Evolutionary conservation across 2,797 vertebrate genomes (phyloP).

Genomic region (Phaenicophaeus curvirostris): DNA sequence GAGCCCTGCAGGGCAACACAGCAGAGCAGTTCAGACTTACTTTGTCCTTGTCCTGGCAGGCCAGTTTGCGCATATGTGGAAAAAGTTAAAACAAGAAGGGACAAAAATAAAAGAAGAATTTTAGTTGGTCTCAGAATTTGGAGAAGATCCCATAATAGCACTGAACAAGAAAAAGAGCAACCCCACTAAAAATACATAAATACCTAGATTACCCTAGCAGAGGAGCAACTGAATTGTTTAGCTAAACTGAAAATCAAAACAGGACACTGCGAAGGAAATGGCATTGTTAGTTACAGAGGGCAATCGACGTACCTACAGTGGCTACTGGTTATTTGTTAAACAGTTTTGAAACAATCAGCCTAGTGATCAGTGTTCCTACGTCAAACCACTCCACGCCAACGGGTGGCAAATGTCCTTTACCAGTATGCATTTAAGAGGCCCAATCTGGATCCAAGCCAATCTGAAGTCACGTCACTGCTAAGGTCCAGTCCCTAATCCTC

Average conservation of each 20-base stretch:
- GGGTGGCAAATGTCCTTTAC: not conserved
- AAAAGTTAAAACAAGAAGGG: conserved; percentile 61
- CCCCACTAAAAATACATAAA: not conserved
- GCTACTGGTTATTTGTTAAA: not conserved
- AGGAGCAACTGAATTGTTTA: not conserved
- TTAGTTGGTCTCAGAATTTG: conserved; percentile 53
- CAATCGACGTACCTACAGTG: not conserved
- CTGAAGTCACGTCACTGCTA: not conserved
- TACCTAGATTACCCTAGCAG: not conserved
- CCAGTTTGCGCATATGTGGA: conserved; percentile 67
- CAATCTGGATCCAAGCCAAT: not conserved
- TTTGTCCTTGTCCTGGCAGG: conserved; percentile 84
- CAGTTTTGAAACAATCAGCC: not conserved
- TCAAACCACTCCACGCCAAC: not conserved
- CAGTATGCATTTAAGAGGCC: not conserved
- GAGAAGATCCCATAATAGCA: not conserved
- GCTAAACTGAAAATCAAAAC: not conserved
- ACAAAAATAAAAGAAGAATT: conserved; percentile 31
- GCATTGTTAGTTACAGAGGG: not conserved
- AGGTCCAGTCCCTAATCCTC: not conserved
- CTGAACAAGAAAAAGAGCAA: not conserved
- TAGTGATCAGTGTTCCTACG: not conserved
- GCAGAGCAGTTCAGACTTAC: conserved; percentile 75
- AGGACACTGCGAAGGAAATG: not conserved
- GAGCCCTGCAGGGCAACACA: conserved; percentile 24